Base-by-base conservation (phyloP, 2,888 invertebrate species). In the Tipula lateralis region DNA sequence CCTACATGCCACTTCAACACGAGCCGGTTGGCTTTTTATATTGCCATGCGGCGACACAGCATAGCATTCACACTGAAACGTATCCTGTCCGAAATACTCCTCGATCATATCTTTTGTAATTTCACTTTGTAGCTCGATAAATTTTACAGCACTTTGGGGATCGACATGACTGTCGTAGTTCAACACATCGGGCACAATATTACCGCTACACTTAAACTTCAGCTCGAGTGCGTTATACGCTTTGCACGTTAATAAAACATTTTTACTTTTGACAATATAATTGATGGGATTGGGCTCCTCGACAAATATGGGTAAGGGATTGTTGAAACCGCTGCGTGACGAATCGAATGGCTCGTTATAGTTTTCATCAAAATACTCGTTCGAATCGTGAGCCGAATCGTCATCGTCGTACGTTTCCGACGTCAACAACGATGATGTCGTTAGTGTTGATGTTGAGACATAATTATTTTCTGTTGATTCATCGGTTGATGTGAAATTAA, bases 1-100 rank as follows among this genome's bases (percentile, higher is more conserved):
- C 98, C 97, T 91, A 99, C 99, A 97, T 88, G 99, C 98, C 87
- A 97, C 93, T 90, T 96, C 96, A 85, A 99, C 94, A 80, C 93
- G 93, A 39, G 97, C 98, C 0, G 95, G 93, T 88, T 96, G 96
- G 89, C 97, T 98, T 88, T 94, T 94, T 87, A 96, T 95, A 86
- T 95, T 94, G 6, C 96, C 96, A 84, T 95, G 92, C 86, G 96
- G 95, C 83, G 96, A 95, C 95, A 97, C 97, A 0, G 99, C 98
- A 87, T 95, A 94, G 89, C 99, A 99, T 87, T 97, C 96, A 90
- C 99, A 99, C 88, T 96, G 96, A 89, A 96, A 97, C 87, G 95
- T 94, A 84, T 96, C 96, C 87, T 94, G 94, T 19, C 96, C 97
- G 88, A 96, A 97, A 90, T 96, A 97, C 89, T 98, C 97, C 88